A percentile compares a stretch with the other conserved stretches of the same genome.
Evolutionary conservation across 2,113 vertebrate genomes (phyloP).

Genomic region (Solea solea): DNA sequence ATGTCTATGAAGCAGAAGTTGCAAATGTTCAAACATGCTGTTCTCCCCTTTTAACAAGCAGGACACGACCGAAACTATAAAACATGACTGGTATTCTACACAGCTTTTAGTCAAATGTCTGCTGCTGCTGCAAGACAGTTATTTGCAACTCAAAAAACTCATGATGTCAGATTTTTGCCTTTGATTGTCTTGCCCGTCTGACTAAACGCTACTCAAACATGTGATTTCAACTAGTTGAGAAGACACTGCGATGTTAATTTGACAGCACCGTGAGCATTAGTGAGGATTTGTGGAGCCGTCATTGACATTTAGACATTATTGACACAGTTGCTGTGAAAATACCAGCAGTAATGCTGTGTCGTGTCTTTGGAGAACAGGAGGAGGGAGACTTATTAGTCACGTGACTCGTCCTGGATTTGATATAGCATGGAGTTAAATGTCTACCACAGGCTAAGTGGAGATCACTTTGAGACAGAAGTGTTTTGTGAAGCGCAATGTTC

Average conservation of each 20-base stretch:
- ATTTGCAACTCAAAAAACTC: too few relatives aligned
- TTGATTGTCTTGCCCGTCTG: neutral
- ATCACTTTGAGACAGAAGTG: constrained; percentile 3
- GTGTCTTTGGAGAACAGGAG: constrained; percentile 11
- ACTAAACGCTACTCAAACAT: neutral
- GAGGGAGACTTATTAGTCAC: constrained; percentile 13
- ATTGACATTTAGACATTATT: constrained; percentile 5
- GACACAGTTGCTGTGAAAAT: constrained; percentile 31
- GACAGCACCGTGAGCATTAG: neutral
- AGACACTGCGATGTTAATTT: neutral
- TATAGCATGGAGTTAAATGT: constrained; percentile 3
- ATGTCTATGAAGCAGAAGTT: too few relatives aligned
- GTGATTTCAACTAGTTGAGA: neutral
- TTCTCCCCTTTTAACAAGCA: too few relatives aligned
- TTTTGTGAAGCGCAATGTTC: constrained; percentile 18
- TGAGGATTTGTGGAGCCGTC: neutral
- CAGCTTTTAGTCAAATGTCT: too few relatives aligned
- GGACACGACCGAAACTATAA: too few relatives aligned
- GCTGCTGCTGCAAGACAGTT: too few relatives aligned
- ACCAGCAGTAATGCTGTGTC: neutral
- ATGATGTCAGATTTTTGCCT: neutral
- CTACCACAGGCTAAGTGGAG: neutral
- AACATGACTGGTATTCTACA: too few relatives aligned
- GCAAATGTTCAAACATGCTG: too few relatives aligned
- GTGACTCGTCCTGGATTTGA: constrained; percentile 14